Evolutionary conservation across 1,140 invertebrate species (phyloP).

Genomic region (Planococcus citri): DNA sequence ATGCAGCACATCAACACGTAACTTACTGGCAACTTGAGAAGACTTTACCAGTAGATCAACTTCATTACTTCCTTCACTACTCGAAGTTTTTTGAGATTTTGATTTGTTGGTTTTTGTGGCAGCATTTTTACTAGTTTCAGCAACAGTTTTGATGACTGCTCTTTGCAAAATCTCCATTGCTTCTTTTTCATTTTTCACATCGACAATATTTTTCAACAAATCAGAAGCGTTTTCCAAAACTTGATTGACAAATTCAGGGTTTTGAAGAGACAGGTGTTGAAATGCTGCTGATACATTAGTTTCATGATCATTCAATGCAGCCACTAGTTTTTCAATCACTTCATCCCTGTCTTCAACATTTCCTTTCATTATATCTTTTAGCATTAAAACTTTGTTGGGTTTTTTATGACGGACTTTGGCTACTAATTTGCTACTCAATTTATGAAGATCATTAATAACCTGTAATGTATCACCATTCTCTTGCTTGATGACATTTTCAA

Average conservation of each 20-base stretch:
- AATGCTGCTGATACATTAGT: slow-evolving; percentile 26
- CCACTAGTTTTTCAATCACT: slow-evolving; percentile 23
- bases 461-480: neutral
- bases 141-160: slow-evolving; percentile 45
- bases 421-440: neutral
- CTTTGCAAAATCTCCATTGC: slow-evolving; percentile 46
- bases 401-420: neutral
- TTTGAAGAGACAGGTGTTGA: slow-evolving; percentile 32
- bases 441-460: neutral
- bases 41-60: too few species aligned
- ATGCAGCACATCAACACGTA: slow-evolving; percentile 26
- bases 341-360: slow-evolving; percentile 22
- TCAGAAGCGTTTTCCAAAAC: slow-evolving; percentile 30
- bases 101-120: too few species aligned
- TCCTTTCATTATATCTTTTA: slow-evolving; percentile 11
- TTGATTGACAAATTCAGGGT: slow-evolving; percentile 31
- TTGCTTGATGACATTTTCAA: neutral
- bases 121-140: slow-evolving; percentile 35
- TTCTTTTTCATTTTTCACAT: slow-evolving; percentile 41
- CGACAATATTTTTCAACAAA: too few species aligned
- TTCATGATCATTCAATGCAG: slow-evolving; percentile 26
- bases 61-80: too few species aligned
- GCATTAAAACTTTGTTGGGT: neutral
- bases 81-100: too few species aligned
- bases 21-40: slow-evolving; percentile 35